Percentiles rank a stretch among this genome's conserved stretches.
phyloP scores from a whole-genome alignment of 2,113 vertebrate species.

The Eretmochelys imbricata region DNA sequence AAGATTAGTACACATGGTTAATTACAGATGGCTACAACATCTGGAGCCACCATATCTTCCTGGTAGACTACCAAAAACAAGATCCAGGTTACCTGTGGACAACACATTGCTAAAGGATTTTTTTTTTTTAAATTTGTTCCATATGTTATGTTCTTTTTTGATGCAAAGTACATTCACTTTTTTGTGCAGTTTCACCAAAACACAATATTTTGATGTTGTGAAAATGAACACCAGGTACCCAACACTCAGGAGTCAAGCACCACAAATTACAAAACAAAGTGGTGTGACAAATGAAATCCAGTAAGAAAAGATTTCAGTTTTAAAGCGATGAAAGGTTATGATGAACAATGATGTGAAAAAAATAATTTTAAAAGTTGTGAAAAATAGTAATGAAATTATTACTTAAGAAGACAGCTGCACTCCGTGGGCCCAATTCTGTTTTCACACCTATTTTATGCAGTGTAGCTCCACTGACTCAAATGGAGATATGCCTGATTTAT shows the following conservation, averaged over 20 bases:
- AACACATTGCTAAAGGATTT: not conserved
- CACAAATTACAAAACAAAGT: not conserved
- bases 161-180: not conserved
- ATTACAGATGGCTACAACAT: not conserved
- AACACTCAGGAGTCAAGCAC: not conserved
- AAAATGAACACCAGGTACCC: not conserved
- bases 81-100: not conserved
- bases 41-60: not conserved
- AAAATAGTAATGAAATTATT: not conserved
- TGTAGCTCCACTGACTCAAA: not conserved
- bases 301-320: not conserved
- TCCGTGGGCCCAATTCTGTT: not conserved
- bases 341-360: not conserved
- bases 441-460: not conserved
- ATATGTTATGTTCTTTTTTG: not conserved
- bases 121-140: not conserved
- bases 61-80: not conserved
- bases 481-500: not conserved
- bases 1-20: not conserved
- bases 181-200: not conserved
- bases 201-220: not conserved
- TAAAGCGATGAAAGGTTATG: not conserved
- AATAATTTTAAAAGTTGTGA: not conserved
- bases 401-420: not conserved
- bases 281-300: not conserved